Evolutionary conservation across 2,888 invertebrate species (phyloP), one percentile per base, ranked within the genome.

Genomic region (Amphipoea lucens): DNA sequence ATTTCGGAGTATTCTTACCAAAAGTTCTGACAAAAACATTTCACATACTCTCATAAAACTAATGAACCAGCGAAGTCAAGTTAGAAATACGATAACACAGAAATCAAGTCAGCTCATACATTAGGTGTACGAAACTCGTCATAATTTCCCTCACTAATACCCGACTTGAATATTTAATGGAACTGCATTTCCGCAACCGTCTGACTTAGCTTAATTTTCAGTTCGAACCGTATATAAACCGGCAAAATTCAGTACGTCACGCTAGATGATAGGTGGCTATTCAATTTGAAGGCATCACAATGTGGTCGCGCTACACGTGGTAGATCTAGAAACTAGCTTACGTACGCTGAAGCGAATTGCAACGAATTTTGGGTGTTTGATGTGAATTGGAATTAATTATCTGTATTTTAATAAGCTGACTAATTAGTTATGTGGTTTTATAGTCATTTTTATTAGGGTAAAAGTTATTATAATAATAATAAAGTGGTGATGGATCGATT

Each of bases 101-200:
- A 86, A 89, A 89, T 87, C 85, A 86, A 79, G 78, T 29, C 73
- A 63, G 74, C 74, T 76, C 74, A 75, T 77, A 63, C 72, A 79
- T 84, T 72, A 74, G 60, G 29, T 65, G 62, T 72, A 78, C 76
- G 76, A 76, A 83, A 79, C 68, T 86, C 74, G 69, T 87, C 78
- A 87, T 87, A 89, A 88, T 86, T 87, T 81, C 69, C 81, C 76
- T 76, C 70, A 84, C 86, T 86, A 87, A 88, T 83, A 83, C 85
- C 65, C 76, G 76, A 74, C 85, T 85, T 81, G 90, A 91, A 91
- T 91, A 87, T 90, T 89, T 87, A 87, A 90, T 90, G 83, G 84
- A 72, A 80, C 72, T 90, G 89, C 86, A 89, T 87, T 89, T 87
- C 82, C 65, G 70, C 67, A 74, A 77, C 74, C 20, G 69, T 73